Base-by-base conservation (phyloP, 2,797 vertebrate species). In the Scolopax bukidnonensis region DNA sequence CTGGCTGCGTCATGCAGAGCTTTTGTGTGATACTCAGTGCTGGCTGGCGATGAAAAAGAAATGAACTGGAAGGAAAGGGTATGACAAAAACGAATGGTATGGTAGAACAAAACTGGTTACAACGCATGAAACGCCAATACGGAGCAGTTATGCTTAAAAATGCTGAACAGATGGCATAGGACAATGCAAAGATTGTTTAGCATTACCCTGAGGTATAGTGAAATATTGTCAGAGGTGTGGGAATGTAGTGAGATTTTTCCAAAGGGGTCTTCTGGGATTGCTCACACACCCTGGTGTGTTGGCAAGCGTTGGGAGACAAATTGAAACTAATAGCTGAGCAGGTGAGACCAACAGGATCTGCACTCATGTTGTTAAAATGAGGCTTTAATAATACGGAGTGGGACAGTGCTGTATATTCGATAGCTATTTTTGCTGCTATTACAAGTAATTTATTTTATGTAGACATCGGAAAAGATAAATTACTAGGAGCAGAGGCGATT, bases 181-280 rank as follows among this genome's bases (percentile, higher is more conserved):
- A 97, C 95, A 97, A 97, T 96, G 92, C 92, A 94, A 92, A 94
- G 92, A 92, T 91, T 97, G 97, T 97, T 96, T 90, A 92, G 90
- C 69, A 40, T 87, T 91, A 93, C 87, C 67, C 92, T 80, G 81
- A 92, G 91, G 96, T 95, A 87, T 68, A 94, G 81, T 97, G 96
- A 97, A 97, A 97, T 90, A 89, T 45, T 83, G 77, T 94, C 88
- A 87, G 90, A 95, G 94, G 93, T 97, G 94, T 97, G 94, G 87
- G 95, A 97, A 97, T 78, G 95, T 48, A 65, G 90, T 73, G 90
- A 96, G 71, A 76, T 81, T 95, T 79, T 96, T 97, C 89, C 71
- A 89, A 95, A 93, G 91, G 83, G 82, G 88, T 89, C 94, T 92
- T 92, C 73, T 94, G 95, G 95, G 96, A 81, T 77, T 70, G 87